Conservation (phyloP, 2,888 invertebrate species). For the Axea sp. region DNA sequence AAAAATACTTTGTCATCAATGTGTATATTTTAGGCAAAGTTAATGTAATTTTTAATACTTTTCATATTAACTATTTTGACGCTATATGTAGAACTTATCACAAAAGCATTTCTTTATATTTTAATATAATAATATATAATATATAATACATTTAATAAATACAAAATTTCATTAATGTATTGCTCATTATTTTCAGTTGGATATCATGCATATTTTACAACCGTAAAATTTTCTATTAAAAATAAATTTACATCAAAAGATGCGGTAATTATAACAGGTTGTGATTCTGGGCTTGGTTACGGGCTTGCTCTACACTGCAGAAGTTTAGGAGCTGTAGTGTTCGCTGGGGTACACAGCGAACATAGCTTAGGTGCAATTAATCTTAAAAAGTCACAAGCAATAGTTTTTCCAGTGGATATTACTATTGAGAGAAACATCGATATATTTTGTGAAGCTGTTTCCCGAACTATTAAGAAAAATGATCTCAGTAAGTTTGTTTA, state of each 20-base stretch:
- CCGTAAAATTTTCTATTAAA: not conserved
- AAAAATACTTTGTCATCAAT: no score
- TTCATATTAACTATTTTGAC: no score
- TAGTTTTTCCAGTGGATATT: conserved; percentile 84
- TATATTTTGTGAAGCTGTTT: conserved; percentile 77
- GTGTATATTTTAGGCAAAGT: no score
- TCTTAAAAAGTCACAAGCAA: conserved; percentile 79
- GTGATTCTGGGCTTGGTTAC: conserved; percentile 92
- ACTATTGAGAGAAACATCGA: conserved; percentile 82
- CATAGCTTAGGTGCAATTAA: conserved; percentile 83
- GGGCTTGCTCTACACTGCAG: conserved; percentile 84
- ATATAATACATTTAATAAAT: no score
- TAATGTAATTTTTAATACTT: no score
- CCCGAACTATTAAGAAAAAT: conserved; percentile 11
- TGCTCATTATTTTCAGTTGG: not conserved
- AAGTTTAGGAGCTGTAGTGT: conserved; percentile 83
- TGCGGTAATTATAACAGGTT: conserved; percentile 86
- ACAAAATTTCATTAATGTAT: no score
- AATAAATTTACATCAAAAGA: conserved; percentile 28
- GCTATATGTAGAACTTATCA: no score
- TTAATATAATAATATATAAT: no score
- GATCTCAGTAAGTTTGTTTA: conserved; percentile 31
- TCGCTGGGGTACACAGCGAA: conserved; percentile 86
- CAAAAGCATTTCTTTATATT: no score
- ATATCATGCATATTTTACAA: not conserved